Evolutionary conservation across 1,140 invertebrate species (phyloP), one percentile per base, ranked within the genome.

Genomic region (Belonocnema kinseyi): DNA sequence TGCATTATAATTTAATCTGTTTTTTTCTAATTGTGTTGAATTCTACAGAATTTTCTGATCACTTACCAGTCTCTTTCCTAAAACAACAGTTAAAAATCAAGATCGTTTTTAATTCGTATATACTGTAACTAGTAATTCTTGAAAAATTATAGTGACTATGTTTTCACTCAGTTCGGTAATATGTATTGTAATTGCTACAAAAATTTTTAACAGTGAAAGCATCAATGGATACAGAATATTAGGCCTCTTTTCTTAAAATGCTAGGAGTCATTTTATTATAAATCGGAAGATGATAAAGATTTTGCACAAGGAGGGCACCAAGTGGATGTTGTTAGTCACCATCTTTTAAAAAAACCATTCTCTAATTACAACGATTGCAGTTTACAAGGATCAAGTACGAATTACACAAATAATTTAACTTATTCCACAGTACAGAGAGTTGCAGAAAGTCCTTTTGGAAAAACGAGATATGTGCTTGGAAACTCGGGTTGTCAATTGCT

Each of bases 231-330:
- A 50, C 16, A 74, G 84, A 56, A 88, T 90, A 17, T 75, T 89
- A 1, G 85, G 89, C n/a, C 78, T 93, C 14, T 88, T 93, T 54
- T 91, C 90, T 33, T 83, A 91, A 5, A 81, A 85, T 4, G 89
- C 88, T 0, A 91, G 89, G 80, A 94, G 93, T 76, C 94, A 94
- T 80, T 93, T 90, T 75, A 87, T 90, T 75, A 89, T 93, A 33
- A 92, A 91, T 11, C 89, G 92, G 16, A 85, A 88, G 0, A 77
- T 94, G 70, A 88, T 92, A 78, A 91, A 92, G 76, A 92, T 88
- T 52, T 94, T 58, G 93, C 92, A 2, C 79, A 79, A 50, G 85
- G 88, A 53, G 93, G 93, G 14, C 93, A 94, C 80, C 84, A 93
- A 75, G 90, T 94, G 13, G 93, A 92, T 2, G 85, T 94, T 1